Conservation (phyloP, 2,888 invertebrate genomes). For the Eupithecia centaureata region DNA sequence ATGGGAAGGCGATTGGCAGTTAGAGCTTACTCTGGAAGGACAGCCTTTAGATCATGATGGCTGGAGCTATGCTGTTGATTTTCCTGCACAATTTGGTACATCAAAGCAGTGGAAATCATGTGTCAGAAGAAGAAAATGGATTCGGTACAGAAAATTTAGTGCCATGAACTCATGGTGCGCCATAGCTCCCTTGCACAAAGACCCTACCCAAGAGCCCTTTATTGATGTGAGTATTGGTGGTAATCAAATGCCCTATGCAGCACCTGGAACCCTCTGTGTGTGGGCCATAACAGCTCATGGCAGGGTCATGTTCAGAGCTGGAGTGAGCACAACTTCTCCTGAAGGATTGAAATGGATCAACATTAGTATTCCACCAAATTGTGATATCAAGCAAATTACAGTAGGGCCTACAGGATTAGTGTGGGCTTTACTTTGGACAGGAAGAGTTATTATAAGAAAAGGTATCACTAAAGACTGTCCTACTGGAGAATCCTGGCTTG, state of each 20-base stretch:
- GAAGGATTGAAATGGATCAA: slow-evolving; percentile 95
- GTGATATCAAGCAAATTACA: slow-evolving; percentile 93
- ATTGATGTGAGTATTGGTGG: slow-evolving; percentile 96
- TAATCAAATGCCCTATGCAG: slow-evolving; percentile 90
- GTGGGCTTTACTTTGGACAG: slow-evolving; percentile 94
- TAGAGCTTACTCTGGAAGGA: slow-evolving; percentile 92
- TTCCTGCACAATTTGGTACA: slow-evolving; percentile 91
- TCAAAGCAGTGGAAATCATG: slow-evolving; percentile 95
- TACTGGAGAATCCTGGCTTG: slow-evolving; percentile 90
- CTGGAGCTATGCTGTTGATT: slow-evolving; percentile 97
- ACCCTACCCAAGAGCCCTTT: slow-evolving; percentile 96
- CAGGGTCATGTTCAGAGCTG: slow-evolving; percentile 93
- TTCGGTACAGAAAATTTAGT: slow-evolving; percentile 92
- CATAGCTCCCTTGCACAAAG: slow-evolving; percentile 94
- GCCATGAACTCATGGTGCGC: slow-evolving; percentile 97
- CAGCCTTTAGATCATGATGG: slow-evolving; percentile 95
- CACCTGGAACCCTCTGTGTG: slow-evolving; percentile 90
- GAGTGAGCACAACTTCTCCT: slow-evolving; percentile 91
- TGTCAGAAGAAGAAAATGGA: slow-evolving; percentile 95
- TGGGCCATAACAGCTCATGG: slow-evolving; percentile 98
- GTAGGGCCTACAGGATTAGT: slow-evolving; percentile 94
- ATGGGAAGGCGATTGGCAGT: slow-evolving; percentile 97
- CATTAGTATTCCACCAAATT: slow-evolving; percentile 89
- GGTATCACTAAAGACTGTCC: slow-evolving; percentile 92
- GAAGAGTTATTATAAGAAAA: slow-evolving; percentile 91